Percentiles rank a stretch among this genome's conserved stretches.
Evolutionary conservation across 2,888 invertebrate species (phyloP).

Genomic region (Melieria picta): DNA sequence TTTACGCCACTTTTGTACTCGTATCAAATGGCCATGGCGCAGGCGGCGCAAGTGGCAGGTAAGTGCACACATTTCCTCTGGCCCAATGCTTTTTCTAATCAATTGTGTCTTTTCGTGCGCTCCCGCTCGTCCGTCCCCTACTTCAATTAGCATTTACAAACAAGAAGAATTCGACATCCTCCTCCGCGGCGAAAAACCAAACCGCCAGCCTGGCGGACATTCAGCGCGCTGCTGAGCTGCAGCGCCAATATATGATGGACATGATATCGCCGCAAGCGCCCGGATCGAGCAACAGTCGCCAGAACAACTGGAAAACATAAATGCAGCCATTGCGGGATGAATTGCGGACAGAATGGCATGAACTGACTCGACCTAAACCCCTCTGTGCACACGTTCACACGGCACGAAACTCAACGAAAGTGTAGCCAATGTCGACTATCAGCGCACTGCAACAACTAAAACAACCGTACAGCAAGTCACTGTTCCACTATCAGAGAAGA

Average conservation of each 20-base stretch:
- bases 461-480: no score
- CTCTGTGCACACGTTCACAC: no score
- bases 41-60: constrained; percentile 70
- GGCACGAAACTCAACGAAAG: no score
- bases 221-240: constrained; percentile 87
- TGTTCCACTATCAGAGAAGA: no score
- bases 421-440: no score
- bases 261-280: constrained; percentile 77
- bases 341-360: no score
- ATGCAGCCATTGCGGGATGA: constrained; percentile 12
- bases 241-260: constrained; percentile 94
- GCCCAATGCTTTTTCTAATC: no score
- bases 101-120: no score
- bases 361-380: no score
- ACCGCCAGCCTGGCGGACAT: constrained; percentile 74
- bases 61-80: constrained; percentile 31
- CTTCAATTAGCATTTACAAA: constrained; percentile 45
- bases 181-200: constrained; percentile 60
- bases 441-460: no score
- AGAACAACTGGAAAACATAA: constrained; percentile 67
- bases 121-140: not conserved
- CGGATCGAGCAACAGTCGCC: constrained; percentile 64
- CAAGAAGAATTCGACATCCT: constrained; percentile 58
- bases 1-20: constrained; percentile 89
- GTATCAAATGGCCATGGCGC: constrained; percentile 88